Conservation (phyloP, 2,888 invertebrate species). For the Crocallis elinguaria region DNA sequence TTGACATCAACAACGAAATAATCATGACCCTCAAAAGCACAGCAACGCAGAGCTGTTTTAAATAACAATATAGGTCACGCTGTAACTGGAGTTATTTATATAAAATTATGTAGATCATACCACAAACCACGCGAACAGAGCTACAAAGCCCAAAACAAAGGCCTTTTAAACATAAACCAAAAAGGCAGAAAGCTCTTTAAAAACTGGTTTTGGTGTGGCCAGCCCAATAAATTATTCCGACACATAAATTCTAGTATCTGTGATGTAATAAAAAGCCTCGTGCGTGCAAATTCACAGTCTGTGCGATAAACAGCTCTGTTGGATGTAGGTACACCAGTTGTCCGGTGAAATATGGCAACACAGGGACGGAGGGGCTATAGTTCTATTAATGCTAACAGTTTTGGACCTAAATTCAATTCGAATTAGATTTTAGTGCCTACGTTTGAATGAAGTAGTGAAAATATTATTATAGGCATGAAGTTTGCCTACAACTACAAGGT, state of each 20-base stretch:
- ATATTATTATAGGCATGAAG: too few relatives aligned
- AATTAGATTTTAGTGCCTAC: not conserved
- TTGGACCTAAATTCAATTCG: constrained; percentile 6
- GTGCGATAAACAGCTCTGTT: constrained; percentile 54
- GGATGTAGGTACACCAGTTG: constrained; percentile 15
- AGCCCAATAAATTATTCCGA: constrained; percentile 36
- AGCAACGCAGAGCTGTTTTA: too few relatives aligned
- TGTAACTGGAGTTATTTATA: too few relatives aligned
- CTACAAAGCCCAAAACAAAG: not conserved
- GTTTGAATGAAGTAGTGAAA: too few relatives aligned
- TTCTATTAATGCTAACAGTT: constrained; percentile 16
- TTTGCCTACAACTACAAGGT: too few relatives aligned
- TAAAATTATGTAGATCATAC: too few relatives aligned
- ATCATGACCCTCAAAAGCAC: too few relatives aligned
- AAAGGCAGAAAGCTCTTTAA: not conserved
- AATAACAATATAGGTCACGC: too few relatives aligned
- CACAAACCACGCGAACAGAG: too few relatives aligned
- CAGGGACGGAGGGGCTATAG: constrained; percentile 7
- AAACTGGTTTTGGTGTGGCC: constrained; percentile 1
- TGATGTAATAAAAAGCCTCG: constrained; percentile 52
- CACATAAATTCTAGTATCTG: constrained; percentile 45
- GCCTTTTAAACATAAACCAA: not conserved
- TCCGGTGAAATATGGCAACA: constrained; percentile 49
- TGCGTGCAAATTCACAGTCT: constrained; percentile 50
- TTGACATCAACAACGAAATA: too few relatives aligned